A percentile compares a stretch with the other conserved stretches of the same genome.
phyloP scores from a whole-genome alignment of 2,797 vertebrate species.

The Argyrosomus regius region DNA sequence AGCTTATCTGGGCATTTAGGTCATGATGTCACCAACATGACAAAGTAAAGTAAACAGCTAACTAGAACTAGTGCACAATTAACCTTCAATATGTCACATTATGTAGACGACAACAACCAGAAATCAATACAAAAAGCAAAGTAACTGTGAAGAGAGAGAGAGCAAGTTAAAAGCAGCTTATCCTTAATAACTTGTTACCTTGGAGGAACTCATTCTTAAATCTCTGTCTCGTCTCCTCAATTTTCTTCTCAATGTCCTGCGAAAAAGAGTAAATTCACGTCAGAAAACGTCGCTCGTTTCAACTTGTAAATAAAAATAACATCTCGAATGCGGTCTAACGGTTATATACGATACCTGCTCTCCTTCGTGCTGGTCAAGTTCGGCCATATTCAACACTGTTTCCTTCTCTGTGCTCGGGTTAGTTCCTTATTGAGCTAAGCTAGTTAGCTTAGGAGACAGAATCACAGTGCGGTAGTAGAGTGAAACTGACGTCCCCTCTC shows the following conservation, averaged over 20 bases:
- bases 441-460: constrained; percentile 53
- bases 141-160: too few species aligned
- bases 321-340: background rate
- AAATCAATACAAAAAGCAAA: background rate
- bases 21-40: constrained; percentile 43
- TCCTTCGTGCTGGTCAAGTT: constrained; percentile 73
- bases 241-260: constrained; percentile 89
- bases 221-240: constrained; percentile 89
- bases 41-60: background rate
- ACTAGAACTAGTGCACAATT: constrained; percentile 9
- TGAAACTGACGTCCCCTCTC: constrained; percentile 62
- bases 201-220: constrained; percentile 91
- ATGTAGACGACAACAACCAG: background rate
- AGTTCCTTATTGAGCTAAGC: constrained; percentile 64
- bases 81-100: background rate
- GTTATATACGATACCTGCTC: constrained; percentile 78
- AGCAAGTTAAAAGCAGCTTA: constrained; percentile 18
- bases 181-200: constrained; percentile 83
- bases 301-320: background rate
- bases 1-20: constrained; percentile 54
- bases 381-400: constrained; percentile 82
- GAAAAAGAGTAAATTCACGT: constrained; percentile 51
- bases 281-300: background rate
- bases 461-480: constrained; percentile 65
- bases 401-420: constrained; percentile 21